Evolutionary conservation across 2,888 invertebrate genomes (phyloP).

Genomic region (Digitonthophagus gazella): DNA sequence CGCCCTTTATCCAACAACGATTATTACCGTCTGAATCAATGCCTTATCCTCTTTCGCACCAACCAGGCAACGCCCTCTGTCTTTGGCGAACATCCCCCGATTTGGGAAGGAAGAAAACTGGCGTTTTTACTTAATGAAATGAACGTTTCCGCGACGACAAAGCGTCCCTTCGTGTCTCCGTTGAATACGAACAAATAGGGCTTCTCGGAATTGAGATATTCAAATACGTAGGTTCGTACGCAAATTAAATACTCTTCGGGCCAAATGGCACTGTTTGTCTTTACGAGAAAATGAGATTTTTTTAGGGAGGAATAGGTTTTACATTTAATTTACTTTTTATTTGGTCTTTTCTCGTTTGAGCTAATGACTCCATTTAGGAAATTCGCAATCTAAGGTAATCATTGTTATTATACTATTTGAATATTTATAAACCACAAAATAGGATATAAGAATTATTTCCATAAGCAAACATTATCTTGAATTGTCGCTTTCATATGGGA

Average conservation of each 20-base stretch:
- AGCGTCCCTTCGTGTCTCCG: neutral
- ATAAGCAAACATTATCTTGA: neutral
- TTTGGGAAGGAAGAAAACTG: neutral
- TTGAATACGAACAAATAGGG: neutral
- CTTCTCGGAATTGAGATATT: neutral
- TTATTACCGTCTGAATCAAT: constrained; percentile 13
- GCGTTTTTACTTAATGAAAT: constrained; percentile 15
- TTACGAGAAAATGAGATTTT: neutral
- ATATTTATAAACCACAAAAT: too few species aligned
- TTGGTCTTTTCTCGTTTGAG: neutral
- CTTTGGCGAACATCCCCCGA: neutral
- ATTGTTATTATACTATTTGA: too few species aligned
- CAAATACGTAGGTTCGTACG: neutral
- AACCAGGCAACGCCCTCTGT: neutral
- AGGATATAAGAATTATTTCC: too few species aligned
- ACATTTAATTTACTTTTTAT: neutral
- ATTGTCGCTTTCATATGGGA: neutral
- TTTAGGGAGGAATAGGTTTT: neutral
- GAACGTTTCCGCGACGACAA: constrained; percentile 1
- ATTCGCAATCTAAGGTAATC: neutral
- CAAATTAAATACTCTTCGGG: neutral
- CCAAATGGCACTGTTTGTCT: neutral
- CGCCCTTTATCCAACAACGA: neutral
- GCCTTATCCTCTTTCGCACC: constrained; percentile 1
- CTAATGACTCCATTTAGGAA: neutral